phyloP scores from a whole-genome alignment of 2,113 vertebrate genomes.

The Cricetomys ansorgei region DNA sequence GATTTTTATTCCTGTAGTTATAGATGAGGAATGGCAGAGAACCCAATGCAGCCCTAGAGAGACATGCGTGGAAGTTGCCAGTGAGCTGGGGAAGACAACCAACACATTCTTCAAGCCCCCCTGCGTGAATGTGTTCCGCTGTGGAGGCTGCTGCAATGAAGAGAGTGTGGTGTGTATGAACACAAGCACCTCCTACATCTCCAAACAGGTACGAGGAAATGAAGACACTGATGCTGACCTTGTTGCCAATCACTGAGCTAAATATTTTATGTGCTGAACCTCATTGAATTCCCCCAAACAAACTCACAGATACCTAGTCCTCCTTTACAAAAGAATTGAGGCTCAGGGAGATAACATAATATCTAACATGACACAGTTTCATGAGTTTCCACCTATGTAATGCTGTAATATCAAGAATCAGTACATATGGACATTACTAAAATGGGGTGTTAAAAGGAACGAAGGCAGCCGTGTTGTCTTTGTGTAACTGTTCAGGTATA shows the following conservation, averaged over 20 bases:
- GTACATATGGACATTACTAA: not conserved
- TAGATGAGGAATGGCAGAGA: constrained; percentile 98
- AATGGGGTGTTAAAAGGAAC: not conserved
- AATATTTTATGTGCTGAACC: not conserved
- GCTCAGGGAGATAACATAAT: not conserved
- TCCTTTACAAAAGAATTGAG: not conserved
- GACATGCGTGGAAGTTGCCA: constrained; percentile 95
- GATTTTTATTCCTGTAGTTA: constrained; percentile 87
- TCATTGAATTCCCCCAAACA: not conserved
- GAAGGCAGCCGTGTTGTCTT: not conserved
- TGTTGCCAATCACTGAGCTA: not conserved
- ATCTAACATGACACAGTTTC: not conserved
- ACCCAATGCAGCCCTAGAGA: constrained; percentile 97
- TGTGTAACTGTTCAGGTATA: not conserved
- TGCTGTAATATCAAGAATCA: not conserved
- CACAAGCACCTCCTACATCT: constrained; percentile 92
- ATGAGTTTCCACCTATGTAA: not conserved
- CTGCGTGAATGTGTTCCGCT: constrained; percentile 95
- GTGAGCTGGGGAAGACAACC: constrained; percentile 92
- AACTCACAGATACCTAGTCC: not conserved
- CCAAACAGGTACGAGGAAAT: constrained; percentile 92
- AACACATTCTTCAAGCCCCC: constrained; percentile 97
- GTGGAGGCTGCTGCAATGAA: constrained; percentile 97
- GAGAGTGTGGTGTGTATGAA: constrained; percentile 94
- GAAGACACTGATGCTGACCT: not conserved